Base-by-base conservation (phyloP, 2,113 vertebrate species). In the Nansenia antarctica region DNA sequence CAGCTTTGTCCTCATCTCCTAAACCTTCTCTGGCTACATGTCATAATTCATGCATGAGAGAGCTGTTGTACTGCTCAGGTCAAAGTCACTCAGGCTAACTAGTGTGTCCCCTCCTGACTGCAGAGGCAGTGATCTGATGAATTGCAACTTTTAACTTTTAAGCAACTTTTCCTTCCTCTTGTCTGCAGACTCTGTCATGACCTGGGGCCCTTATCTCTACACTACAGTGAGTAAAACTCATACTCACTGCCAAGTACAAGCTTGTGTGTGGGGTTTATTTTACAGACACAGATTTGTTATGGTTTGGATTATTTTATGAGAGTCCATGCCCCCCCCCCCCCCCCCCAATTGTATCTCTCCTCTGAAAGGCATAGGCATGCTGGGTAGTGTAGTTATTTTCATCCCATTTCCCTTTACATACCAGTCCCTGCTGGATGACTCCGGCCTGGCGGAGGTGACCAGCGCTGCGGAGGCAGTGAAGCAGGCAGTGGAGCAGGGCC, bases 121-220 rank as follows among this genome's bases (percentile, higher is more conserved):
- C 18, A 18, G 12, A 42, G 18, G 3, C 39, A n/a, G 45, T 37
- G 22, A 60, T 53, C 15, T 59, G 55, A 31, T 58, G 14, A 67
- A 20, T 14, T 2, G 22, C 22, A 24, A 8, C n/a, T n/a, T n/a
- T n/a, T n/a, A n/a, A n/a, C n/a, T n/a, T n/a, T n/a, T 9, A 62
- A 31, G 32, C 34, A 22, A 58, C 1, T 34, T 70, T 30, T 69
- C 2, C 79, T 65, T 81, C 82, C 73, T 70, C 87, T 80, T 68
- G 6, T 49, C 18, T 54, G 31, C 83, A 99, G 97, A 99, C 85
- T 98, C 97, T 0, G 96, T 99, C 67, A 85, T 98, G 81, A 95
- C 95, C 18, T 99, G 97, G 97, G 97, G 95, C 0, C 95, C 95
- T 1, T 99, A 97, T 74, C 95, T 99, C 20, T 98, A 99, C 86